Evolutionary conservation across 2,113 vertebrate genomes (phyloP), one percentile per base, ranked within the genome.

Genomic region (Podarcis muralis): DNA sequence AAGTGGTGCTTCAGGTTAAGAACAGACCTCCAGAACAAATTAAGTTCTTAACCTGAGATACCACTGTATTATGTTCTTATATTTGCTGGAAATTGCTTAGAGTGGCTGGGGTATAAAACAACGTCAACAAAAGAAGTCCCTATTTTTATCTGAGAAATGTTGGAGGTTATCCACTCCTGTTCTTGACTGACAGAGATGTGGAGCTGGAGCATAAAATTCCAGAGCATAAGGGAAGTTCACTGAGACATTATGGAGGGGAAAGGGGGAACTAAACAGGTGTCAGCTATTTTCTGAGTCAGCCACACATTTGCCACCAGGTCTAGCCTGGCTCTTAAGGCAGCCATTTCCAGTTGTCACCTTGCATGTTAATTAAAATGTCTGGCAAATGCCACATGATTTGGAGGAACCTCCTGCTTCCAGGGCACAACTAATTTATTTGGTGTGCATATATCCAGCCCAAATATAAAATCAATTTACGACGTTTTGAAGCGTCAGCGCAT

Each of bases 381-480:
- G 71, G 71, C 25, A 53, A 37, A 53, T 66, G 82, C 32, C 25
- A 40, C 1, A 69, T 62, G 3, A 83, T 30, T 1, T 86, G 78
- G 43, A 79, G 37, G 62, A 16, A 66, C 0, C 0, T 74, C 22
- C 82, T 91, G 13, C 84, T 92, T 74, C 25, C 48, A n/a, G 72
- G 85, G 37, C 74, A 12, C 72, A 89, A 35, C 1, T 90, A 1
- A 1, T 90, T 85, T 91, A 22, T 12, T 89, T 68, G 83, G 82
- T 37, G 62, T 76, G 12, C 35, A 30, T 6, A n/a, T 78, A 25
- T 79, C 57, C 9, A 11, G 84, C 12, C 25, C n/a, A 86, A 75
- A 86, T 75, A 81, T 68, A 68, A 43, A 90, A 81, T 62, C 22
- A 27, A 83, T 90, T 84, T 43, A 40, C 72, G 53, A 87, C 43